Evolutionary conservation across 2,888 invertebrate species (phyloP).

Genomic region (Acleris literana): DNA sequence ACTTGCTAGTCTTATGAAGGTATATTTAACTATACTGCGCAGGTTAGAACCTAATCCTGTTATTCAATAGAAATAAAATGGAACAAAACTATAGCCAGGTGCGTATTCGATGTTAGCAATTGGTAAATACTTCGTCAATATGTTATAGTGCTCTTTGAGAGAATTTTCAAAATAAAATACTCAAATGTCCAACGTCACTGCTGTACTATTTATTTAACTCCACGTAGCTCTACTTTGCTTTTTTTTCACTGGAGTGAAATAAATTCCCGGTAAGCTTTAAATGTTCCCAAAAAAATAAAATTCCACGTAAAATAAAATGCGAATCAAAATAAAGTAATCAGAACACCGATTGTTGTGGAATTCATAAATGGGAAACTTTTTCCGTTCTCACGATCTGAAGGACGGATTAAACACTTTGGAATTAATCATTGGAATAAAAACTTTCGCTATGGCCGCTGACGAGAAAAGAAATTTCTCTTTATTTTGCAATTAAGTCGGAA

Average conservation of each 20-base stretch:
- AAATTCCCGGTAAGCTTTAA: slow-evolving; percentile 34
- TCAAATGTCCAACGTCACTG: too few species aligned
- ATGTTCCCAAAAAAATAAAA: slow-evolving; percentile 7
- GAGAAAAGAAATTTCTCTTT: background rate
- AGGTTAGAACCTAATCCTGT: too few species aligned
- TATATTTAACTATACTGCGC: too few species aligned
- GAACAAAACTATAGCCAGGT: too few species aligned
- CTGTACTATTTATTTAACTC: too few species aligned
- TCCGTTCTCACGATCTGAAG: slow-evolving; percentile 28
- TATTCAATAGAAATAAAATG: too few species aligned
- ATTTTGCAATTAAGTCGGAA: slow-evolving; percentile 1
- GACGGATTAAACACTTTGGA: slow-evolving; percentile 47
- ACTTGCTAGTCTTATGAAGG: too few species aligned
- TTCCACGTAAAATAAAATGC: slow-evolving; percentile 38
- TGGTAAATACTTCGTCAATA: too few species aligned
- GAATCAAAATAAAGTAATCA: slow-evolving; percentile 50
- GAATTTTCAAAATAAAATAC: too few species aligned
- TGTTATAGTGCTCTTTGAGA: too few species aligned
- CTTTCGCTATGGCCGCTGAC: slow-evolving; percentile 31
- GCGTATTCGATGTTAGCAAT: too few species aligned
- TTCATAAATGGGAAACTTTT: slow-evolving; percentile 42
- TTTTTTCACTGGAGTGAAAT: slow-evolving; percentile 51
- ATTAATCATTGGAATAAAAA: slow-evolving; percentile 45
- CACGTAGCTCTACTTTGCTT: slow-evolving; percentile 36
- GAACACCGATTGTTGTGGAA: slow-evolving; percentile 45